Conservation (phyloP, 2,888 invertebrate species). For the Autographa pulchrina region DNA sequence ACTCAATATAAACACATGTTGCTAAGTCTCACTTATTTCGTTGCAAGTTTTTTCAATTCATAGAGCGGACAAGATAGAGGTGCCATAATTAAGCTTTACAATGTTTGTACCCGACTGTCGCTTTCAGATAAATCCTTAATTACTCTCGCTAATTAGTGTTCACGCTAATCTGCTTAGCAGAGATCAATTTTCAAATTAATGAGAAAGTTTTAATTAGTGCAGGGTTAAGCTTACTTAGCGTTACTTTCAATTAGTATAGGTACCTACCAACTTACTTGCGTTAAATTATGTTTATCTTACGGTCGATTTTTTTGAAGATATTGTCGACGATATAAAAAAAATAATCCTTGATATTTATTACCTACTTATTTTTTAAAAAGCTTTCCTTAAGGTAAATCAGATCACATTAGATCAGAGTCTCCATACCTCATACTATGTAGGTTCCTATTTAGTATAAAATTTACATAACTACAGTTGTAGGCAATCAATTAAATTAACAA, state of each 20-base stretch:
- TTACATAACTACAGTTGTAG: no score
- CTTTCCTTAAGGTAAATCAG: no score
- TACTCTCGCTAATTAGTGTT: not conserved
- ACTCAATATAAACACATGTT: no score
- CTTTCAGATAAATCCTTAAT: conserved; percentile 1
- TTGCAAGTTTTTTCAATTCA: not conserved
- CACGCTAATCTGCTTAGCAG: not conserved
- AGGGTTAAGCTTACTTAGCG: not conserved
- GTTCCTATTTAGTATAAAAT: no score
- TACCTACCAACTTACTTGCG: no score
- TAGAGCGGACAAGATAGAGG: not conserved
- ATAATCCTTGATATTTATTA: no score
- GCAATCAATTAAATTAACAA: conserved; percentile 13
- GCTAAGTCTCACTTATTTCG: no score
- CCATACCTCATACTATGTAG: no score
- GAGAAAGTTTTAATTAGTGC: not conserved
- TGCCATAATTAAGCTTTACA: not conserved
- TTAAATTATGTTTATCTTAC: no score
- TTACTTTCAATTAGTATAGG: not conserved
- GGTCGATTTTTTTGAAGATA: no score
- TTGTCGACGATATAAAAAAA: no score
- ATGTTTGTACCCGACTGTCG: not conserved
- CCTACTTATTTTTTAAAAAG: no score
- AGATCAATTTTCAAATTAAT: conserved; percentile 1
- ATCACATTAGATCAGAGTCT: not conserved